phyloP scores from a whole-genome alignment of 2,797 vertebrate genomes.

The Sebastes goodei region DNA sequence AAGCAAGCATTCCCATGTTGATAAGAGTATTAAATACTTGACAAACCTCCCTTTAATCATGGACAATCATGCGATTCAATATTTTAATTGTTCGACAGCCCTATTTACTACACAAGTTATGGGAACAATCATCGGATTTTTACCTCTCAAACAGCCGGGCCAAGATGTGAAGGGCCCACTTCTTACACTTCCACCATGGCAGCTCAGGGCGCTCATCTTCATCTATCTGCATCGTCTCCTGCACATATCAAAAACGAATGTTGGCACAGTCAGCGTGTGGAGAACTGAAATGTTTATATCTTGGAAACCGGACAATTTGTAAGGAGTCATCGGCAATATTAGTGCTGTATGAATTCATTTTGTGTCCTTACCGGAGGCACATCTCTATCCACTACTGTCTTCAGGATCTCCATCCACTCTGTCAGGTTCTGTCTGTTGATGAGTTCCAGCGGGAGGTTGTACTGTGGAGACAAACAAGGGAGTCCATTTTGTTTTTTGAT shows the following conservation, averaged over 20 bases:
- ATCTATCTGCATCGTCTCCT: slow-evolving; percentile 98
- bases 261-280: background rate
- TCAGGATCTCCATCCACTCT: slow-evolving; percentile 99
- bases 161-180: slow-evolving; percentile 99
- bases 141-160: slow-evolving; percentile 98
- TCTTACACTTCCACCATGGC: slow-evolving; percentile 99
- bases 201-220: slow-evolving; percentile 97
- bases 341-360: background rate
- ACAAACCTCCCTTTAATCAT: no score
- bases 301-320: background rate
- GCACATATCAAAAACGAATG: slow-evolving; percentile 7
- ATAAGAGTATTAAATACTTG: no score
- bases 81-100: no score
- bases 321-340: background rate
- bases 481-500: background rate
- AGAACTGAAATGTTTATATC: background rate
- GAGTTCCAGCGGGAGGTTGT: slow-evolving; percentile 96
- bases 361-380: slow-evolving; percentile 90
- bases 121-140: background rate
- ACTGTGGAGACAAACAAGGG: slow-evolving; percentile 76
- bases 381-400: slow-evolving; percentile 96
- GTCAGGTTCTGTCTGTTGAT: slow-evolving; percentile 98
- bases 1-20: no score
- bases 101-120: background rate
- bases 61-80: no score